Conservation (phyloP, 2,888 invertebrate genomes). For the Limnephilus lunatus region DNA sequence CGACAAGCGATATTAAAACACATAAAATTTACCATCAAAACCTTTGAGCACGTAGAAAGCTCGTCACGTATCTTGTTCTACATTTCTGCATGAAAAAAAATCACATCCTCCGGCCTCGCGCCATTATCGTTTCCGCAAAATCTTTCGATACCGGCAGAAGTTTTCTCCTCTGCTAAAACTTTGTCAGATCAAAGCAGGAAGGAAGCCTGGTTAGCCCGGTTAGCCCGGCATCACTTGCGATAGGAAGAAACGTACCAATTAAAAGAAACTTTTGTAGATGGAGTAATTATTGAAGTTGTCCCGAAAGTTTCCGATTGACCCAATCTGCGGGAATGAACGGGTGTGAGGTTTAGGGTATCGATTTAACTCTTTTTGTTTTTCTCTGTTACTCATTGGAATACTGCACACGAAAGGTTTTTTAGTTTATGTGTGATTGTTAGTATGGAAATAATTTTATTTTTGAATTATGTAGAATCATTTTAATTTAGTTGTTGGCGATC, state of each 20-base stretch:
- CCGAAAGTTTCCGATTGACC: conserved; percentile 12
- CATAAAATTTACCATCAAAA: too few species aligned
- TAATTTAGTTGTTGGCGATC: too few species aligned
- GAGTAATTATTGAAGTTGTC: conserved; percentile 33
- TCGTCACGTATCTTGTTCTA: background rate
- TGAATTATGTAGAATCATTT: too few species aligned
- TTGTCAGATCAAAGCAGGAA: background rate
- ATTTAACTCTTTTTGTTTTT: background rate
- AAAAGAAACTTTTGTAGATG: conserved; percentile 11
- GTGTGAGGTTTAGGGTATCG: background rate
- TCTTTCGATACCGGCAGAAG: background rate
- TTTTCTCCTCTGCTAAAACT: background rate
- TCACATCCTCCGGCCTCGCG: background rate
- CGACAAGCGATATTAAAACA: too few species aligned
- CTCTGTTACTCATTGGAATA: background rate
- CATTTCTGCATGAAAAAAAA: background rate
- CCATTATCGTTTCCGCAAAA: background rate
- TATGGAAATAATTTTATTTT: background rate
- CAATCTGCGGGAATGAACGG: background rate
- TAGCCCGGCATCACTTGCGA: background rate
- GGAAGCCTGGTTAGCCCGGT: background rate
- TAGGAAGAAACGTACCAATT: conserved; percentile 13
- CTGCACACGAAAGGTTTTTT: too few species aligned
- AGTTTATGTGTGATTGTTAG: background rate
- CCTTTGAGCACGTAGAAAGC: background rate